These are phyloP conservation scores for Chouioia cunea DNA, from an alignment of 2,888 invertebrate species.

Conservation along the genomic window DNA sequence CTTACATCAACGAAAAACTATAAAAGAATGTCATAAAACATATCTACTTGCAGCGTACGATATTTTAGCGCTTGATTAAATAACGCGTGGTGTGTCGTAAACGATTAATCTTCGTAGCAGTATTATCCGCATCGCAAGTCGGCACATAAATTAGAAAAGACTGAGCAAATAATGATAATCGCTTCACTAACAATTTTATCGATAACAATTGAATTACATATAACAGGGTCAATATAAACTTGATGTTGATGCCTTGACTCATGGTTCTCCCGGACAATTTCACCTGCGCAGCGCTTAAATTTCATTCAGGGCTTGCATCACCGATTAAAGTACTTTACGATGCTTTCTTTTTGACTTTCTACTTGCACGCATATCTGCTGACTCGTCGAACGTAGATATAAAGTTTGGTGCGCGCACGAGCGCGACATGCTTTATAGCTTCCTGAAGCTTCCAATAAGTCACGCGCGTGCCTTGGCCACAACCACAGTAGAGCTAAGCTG, in stretches of 20 bases:
- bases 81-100: neutral
- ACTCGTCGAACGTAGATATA: neutral
- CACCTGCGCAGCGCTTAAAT: slow-evolving; percentile 17
- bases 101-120: neutral
- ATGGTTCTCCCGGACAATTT: neutral
- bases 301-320: slow-evolving; percentile 32
- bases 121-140: no score
- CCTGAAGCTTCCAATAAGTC: slow-evolving; percentile 39
- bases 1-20: no score
- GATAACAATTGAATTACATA: no score
- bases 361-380: slow-evolving; percentile 1
- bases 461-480: neutral
- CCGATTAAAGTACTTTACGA: slow-evolving; percentile 40
- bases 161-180: no score
- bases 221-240: no score
- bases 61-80: slow-evolving; percentile 2
- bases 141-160: no score
- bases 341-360: slow-evolving; percentile 43
- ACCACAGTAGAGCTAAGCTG: no score
- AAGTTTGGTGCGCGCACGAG: neutral
- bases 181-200: no score
- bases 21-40: no score
- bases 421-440: slow-evolving; percentile 37
- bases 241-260: no score
- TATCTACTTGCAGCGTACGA: neutral